Evolutionary conservation across 2,797 vertebrate species (phyloP), one percentile per base, ranked within the genome.

Genomic region (Chaenodraco wilsoni): DNA sequence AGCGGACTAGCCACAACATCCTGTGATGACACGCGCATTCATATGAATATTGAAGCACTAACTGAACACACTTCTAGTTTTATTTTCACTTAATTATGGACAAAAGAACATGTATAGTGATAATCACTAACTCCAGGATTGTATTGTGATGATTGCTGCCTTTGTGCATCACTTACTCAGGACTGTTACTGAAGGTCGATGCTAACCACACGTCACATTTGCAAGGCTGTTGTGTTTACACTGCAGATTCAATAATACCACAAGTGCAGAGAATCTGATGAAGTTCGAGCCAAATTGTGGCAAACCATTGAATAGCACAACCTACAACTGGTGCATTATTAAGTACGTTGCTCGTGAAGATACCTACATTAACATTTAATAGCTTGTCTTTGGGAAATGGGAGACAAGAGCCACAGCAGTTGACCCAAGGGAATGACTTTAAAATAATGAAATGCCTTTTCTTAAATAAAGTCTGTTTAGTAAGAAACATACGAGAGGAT

Each of bases 1-100:
- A 96, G 90, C 21, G 56, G 72, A 83, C 33, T 17, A 73, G 91
- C 95, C 96, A 69, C 96, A 81, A 80, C 67, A 96, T 98, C 97
- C 96, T 96, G 85, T 91, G 86, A 93, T 72, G 87, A 92, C 88
- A 90, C 80, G 52, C n/a, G 49, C 15, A 2, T 17, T 48, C 2
- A 33, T 21, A 72, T 78, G 50, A 85, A 52, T 64, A 72, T 11
- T 31, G 7, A 65, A 72, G 72, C 1, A 3, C 31, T 50, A 37
- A 37, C 33, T 7, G 33, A 37, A 37, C 33, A 9, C 2, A 37
- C 33, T 37, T 37, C 8, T 33, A 33, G 8, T 37, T 7, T 7
- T 37, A 37, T 37, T 37, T 37, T 37, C 6, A 37, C 33, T 9
- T 7, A 37, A 37, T 37, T 7, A 37, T 37, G 33, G 33, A 37